Evolutionary conservation across 2,113 vertebrate genomes (phyloP).

Genomic region (Eulemur macaco): DNA sequence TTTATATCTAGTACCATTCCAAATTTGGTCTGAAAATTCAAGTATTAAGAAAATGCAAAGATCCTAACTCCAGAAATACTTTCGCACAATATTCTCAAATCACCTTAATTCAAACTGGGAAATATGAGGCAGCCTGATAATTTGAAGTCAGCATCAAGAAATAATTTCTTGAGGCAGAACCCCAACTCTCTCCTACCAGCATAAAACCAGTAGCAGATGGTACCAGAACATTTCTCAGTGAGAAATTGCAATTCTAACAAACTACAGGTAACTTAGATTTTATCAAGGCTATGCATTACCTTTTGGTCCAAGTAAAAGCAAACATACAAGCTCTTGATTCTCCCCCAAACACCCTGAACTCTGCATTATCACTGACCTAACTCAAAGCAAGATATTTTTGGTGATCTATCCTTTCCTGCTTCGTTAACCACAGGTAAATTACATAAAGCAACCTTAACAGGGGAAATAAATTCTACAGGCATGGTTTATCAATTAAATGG

Average conservation of each 20-base stretch:
- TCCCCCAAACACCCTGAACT: conserved; percentile 23
- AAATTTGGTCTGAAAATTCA: conserved; percentile 36
- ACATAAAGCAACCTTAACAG: background rate
- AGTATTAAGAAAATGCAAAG: conserved; percentile 33
- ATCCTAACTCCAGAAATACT: conserved; percentile 17
- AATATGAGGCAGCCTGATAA: background rate
- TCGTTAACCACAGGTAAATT: conserved; percentile 44
- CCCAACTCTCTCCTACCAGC: conserved; percentile 19
- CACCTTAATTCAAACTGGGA: conserved; percentile 39
- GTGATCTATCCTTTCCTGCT: conserved; percentile 30
- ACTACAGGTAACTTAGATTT: conserved; percentile 47
- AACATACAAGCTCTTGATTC: background rate
- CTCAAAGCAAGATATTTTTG: conserved; percentile 31
- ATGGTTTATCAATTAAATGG: conserved; percentile 17
- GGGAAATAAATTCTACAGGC: background rate
- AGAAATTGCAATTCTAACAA: conserved; percentile 53
- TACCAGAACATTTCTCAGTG: conserved; percentile 31
- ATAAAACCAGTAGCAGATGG: conserved; percentile 45
- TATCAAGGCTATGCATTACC: conserved; percentile 28
- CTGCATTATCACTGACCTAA: conserved; percentile 24
- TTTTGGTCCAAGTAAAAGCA: conserved; percentile 22
- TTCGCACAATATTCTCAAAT: conserved; percentile 43
- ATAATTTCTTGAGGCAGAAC: conserved; percentile 27
- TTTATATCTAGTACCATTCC: background rate
- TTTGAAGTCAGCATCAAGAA: background rate